phyloP scores from a whole-genome alignment of 2,113 vertebrate genomes.

The Oplegnathus fasciatus region DNA sequence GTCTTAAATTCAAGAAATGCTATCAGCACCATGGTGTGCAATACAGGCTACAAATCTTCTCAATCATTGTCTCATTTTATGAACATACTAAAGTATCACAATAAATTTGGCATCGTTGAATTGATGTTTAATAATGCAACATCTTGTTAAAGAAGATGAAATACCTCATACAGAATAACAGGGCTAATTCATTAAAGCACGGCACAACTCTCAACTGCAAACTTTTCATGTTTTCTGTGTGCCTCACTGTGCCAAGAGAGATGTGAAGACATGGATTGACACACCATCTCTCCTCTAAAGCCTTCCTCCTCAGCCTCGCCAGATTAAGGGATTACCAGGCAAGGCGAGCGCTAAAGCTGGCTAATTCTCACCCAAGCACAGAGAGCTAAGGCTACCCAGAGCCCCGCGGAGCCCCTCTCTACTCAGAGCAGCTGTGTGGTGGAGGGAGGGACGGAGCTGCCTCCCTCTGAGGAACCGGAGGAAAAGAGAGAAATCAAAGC shows the following conservation, averaged over 20 bases:
- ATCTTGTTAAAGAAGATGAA: neutral
- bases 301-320: constrained; percentile 69
- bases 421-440: constrained; percentile 78
- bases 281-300: constrained; percentile 72
- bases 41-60: constrained; percentile 11
- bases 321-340: constrained; percentile 82
- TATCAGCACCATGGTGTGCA: neutral
- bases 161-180: constrained; percentile 3
- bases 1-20: neutral
- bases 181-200: constrained; percentile 32
- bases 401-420: constrained; percentile 66
- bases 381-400: constrained; percentile 73
- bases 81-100: neutral
- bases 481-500: constrained; percentile 48
- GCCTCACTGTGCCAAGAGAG: constrained; percentile 61
- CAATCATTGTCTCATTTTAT: neutral
- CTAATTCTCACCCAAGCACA: constrained; percentile 83
- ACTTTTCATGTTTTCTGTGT: constrained; percentile 52
- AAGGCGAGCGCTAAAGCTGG: constrained; percentile 77
- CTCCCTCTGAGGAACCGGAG: constrained; percentile 39
- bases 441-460: constrained; percentile 53
- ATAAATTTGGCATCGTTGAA: neutral
- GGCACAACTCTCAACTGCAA: constrained; percentile 44
- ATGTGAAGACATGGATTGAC: constrained; percentile 77
- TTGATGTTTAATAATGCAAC: neutral